phyloP scores from a whole-genome alignment of 2,113 vertebrate species.

The Nesoenas mayeri region DNA sequence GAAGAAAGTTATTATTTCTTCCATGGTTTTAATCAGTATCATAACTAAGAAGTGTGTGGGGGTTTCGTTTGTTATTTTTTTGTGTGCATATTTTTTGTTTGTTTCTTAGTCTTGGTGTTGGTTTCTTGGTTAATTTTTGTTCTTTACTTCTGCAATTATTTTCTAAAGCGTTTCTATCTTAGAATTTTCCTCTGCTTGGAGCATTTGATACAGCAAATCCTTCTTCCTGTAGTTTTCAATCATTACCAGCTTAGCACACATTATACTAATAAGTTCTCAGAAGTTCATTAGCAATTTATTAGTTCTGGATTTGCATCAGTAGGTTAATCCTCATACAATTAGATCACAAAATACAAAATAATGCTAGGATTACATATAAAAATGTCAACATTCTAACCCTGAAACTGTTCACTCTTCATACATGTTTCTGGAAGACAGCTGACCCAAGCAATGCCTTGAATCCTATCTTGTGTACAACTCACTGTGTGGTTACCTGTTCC shows the following conservation, averaged over 20 bases:
- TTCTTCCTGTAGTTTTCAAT: neutral
- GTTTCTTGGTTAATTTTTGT: neutral
- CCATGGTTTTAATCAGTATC: neutral
- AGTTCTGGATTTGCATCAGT: neutral
- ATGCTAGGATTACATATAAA: neutral
- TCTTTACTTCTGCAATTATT: neutral
- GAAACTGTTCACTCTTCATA: neutral
- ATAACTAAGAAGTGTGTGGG: neutral
- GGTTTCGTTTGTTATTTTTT: neutral
- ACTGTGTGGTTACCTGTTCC: neutral
- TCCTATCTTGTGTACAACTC: neutral
- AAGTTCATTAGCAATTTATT: neutral
- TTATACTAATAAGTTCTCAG: neutral
- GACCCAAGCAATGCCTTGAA: neutral
- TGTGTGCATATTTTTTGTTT: rapidly evolving
- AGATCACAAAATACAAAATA: neutral
- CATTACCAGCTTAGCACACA: neutral
- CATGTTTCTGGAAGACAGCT: neutral
- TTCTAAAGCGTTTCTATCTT: neutral
- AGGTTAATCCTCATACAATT: neutral
- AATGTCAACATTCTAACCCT: neutral
- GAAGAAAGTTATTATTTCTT: neutral
- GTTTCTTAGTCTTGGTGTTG: neutral
- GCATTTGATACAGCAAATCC: neutral
- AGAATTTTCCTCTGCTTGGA: neutral